These are phyloP conservation scores for Crenuchus spilurus DNA, from an alignment of 2,797 vertebrate genomes.

Conservation along the genomic window DNA sequence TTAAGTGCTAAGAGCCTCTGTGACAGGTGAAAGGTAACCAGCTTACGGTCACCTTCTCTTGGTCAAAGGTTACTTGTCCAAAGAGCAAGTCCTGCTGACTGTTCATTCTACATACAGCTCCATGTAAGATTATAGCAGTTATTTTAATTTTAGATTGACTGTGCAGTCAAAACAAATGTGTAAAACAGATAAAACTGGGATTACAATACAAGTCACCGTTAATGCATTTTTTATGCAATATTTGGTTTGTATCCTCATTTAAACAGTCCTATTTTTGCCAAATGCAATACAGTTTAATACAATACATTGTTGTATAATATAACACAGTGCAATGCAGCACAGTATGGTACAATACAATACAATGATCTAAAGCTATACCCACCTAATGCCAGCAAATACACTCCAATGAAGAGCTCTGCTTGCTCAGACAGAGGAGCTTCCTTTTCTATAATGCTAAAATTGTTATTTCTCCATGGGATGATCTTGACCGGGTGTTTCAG, in stretches of 20 bases:
- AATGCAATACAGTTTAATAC: no score
- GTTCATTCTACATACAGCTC: background rate
- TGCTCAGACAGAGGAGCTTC: conserved; percentile 78
- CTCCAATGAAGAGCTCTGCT: conserved; percentile 81
- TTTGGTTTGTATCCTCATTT: no score
- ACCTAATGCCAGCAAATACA: conserved; percentile 81
- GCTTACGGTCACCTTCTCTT: background rate
- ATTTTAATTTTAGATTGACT: no score
- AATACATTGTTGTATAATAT: no score
- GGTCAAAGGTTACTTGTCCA: background rate
- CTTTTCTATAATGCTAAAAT: conserved; percentile 69
- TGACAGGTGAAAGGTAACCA: background rate
- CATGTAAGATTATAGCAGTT: no score
- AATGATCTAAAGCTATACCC: conserved; percentile 51
- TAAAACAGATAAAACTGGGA: no score
- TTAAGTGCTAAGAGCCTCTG: background rate
- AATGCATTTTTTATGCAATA: no score
- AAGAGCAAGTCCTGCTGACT: background rate
- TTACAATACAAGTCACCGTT: no score
- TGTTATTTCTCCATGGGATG: conserved; percentile 80
- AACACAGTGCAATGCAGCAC: no score
- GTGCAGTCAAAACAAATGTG: no score
- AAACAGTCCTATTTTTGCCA: background rate
- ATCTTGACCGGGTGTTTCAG: conserved; percentile 36
- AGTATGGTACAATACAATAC: no score